phyloP scores from a whole-genome alignment of 2,797 vertebrate genomes.

The Allobates femoralis region DNA sequence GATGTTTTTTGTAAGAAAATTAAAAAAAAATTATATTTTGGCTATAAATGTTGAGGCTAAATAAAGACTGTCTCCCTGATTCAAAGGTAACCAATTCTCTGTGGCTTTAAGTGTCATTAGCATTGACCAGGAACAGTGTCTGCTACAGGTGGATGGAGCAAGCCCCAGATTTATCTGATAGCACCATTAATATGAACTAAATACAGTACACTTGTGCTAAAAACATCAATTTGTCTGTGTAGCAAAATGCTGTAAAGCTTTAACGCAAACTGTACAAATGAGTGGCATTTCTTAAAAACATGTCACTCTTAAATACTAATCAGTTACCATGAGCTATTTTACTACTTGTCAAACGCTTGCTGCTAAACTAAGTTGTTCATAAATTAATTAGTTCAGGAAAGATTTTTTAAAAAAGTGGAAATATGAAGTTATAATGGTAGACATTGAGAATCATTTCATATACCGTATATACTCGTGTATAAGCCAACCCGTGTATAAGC shows the following conservation, averaged over 20 bases:
- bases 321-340: neutral
- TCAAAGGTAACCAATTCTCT: constrained; percentile 79
- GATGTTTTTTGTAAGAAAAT: constrained; percentile 62
- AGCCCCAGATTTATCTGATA: constrained; percentile 67
- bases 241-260: neutral
- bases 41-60: constrained; percentile 77
- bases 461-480: too few relatives aligned
- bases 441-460: too few relatives aligned
- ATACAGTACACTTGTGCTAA: constrained; percentile 7
- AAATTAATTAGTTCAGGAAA: too few relatives aligned
- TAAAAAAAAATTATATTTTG: constrained; percentile 68
- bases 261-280: neutral
- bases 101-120: constrained; percentile 72
- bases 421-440: too few relatives aligned
- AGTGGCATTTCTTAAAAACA: neutral
- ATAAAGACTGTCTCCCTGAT: constrained; percentile 72
- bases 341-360: neutral
- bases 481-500: too few relatives aligned
- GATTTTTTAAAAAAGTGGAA: too few relatives aligned
- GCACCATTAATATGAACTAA: constrained; percentile 31
- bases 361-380: too few relatives aligned
- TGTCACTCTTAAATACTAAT: neutral
- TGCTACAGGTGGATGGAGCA: constrained; percentile 65
- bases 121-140: constrained; percentile 71
- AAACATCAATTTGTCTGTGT: neutral